Conservation (phyloP, 2,888 invertebrate species). For the Agrilus cyanescens region DNA sequence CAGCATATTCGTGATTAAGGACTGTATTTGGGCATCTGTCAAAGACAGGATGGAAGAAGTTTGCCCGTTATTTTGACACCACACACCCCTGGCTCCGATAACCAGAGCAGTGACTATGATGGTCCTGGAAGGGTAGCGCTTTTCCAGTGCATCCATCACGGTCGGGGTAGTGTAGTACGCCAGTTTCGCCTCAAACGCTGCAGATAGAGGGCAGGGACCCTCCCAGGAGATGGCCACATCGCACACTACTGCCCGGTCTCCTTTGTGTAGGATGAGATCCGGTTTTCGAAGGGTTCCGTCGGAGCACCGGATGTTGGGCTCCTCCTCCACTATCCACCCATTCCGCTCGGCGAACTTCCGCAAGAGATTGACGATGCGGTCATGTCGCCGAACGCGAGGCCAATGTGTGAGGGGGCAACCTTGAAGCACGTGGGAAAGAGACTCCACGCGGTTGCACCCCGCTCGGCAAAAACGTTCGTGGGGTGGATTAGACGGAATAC, state of each 20-base stretch:
- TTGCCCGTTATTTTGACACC: background rate
- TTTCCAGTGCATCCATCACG: background rate
- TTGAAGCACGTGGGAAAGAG: conserved; percentile 18
- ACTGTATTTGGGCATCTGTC: too few species aligned
- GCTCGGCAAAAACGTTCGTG: conserved; percentile 13
- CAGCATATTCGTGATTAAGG: too few species aligned
- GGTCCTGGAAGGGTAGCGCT: background rate
- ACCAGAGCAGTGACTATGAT: background rate
- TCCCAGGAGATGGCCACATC: background rate
- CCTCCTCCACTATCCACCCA: background rate
- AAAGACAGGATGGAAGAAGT: too few species aligned
- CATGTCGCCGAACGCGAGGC: conserved; percentile 12
- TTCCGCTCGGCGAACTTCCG: background rate
- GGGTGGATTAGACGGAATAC: conserved; percentile 15
- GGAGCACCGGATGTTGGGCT: background rate
- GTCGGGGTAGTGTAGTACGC: background rate
- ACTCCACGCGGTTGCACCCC: conserved; percentile 16
- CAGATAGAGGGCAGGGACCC: background rate
- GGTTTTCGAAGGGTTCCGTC: background rate
- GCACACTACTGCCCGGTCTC: background rate
- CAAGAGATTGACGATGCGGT: background rate
- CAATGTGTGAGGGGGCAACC: conserved; percentile 15
- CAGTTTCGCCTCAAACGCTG: background rate
- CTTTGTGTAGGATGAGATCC: background rate
- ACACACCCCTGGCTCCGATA: background rate